Conservation (phyloP, 1,140 invertebrate genomes). For the Trachymyrmex septentrionalis region DNA sequence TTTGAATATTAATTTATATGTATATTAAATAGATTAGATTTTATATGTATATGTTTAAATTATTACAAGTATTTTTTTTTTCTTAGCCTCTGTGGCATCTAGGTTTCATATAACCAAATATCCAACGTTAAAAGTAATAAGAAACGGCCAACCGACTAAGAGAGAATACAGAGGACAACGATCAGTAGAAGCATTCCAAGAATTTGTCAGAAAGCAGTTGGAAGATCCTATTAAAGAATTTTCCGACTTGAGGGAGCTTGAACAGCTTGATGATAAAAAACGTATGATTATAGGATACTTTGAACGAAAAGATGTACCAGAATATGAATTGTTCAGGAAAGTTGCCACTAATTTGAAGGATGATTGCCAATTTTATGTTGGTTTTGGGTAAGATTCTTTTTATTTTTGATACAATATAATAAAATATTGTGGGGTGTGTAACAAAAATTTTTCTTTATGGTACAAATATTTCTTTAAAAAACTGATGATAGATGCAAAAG, state of each 20-base stretch:
- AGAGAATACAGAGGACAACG: slow-evolving; percentile 96
- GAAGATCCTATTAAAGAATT: slow-evolving; percentile 96
- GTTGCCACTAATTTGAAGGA: slow-evolving; percentile 97
- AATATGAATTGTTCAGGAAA: slow-evolving; percentile 93
- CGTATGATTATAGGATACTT: slow-evolving; percentile 98
- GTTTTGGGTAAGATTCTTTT: slow-evolving; percentile 92
- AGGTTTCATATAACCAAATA: slow-evolving; percentile 99
- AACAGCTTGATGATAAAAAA: slow-evolving; percentile 95
- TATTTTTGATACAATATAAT: slow-evolving; percentile 6
- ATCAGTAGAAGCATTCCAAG: slow-evolving; percentile 94
- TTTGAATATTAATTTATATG: background rate
- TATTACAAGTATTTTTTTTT: slow-evolving; percentile 58
- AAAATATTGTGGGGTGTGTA: slow-evolving; percentile 16
- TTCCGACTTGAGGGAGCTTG: slow-evolving; percentile 91
- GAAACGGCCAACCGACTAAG: slow-evolving; percentile 97
- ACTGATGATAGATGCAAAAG: slow-evolving; percentile 3
- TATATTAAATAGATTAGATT: background rate
- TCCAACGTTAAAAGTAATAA: slow-evolving; percentile 98
- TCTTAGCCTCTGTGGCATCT: slow-evolving; percentile 92
- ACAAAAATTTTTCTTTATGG: background rate
- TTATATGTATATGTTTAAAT: slow-evolving; percentile 1
- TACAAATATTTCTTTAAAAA: background rate
- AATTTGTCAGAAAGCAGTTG: slow-evolving; percentile 96
- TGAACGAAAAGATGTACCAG: slow-evolving; percentile 92
- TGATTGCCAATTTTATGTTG: slow-evolving; percentile 97